Evolutionary conservation across 2,797 vertebrate species (phyloP), one percentile per base, ranked within the genome.

Genomic region (Distichodus sexfasciatus): DNA sequence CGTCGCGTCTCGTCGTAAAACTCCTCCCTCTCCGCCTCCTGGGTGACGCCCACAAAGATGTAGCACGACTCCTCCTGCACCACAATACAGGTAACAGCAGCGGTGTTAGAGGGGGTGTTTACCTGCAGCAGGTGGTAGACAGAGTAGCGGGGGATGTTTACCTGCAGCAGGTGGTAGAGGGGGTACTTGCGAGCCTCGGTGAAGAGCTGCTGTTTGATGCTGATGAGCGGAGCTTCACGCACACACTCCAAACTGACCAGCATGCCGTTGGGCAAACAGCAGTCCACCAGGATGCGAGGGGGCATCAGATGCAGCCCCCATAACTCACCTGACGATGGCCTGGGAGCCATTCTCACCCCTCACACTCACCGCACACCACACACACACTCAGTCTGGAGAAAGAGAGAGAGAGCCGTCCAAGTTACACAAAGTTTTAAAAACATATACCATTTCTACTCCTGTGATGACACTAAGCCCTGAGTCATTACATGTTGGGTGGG

Each of bases 291-390:
- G 80, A 92, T 92, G 38, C 89, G 86, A 0, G 91, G 91, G 74
- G 90, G 91, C 91, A 92, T 92, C 72, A 92, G 81, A 62, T 92
- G 91, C 8, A 92, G 88, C 6, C 91, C 91, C 91, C 90, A 92
- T 67, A 92, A 78, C 66, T 92, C 91, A 58, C 90, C 90, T 17
- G 91, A 92, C 0, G 90, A 91, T 0, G 91, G 91, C 17, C 89
- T 82, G 31, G 91, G 90, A 0, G 79, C 82, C 86, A 87, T 87
- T 66, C 58, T 76, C 53, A 41, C 41, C 35, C 23, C 47, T 19
- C 21, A 60, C 67, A 60, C 43, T 47, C 54, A 60, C 21, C 67
- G 70, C 67, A 55, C 54, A 33, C 26, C 38, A 48, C 29, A 48
- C 23, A 40, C 12, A 23, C 14, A 26, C 15, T 26, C 33, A 40